Conservation (phyloP, 2,888 invertebrate genomes). For the Phymatocera aterrima region DNA sequence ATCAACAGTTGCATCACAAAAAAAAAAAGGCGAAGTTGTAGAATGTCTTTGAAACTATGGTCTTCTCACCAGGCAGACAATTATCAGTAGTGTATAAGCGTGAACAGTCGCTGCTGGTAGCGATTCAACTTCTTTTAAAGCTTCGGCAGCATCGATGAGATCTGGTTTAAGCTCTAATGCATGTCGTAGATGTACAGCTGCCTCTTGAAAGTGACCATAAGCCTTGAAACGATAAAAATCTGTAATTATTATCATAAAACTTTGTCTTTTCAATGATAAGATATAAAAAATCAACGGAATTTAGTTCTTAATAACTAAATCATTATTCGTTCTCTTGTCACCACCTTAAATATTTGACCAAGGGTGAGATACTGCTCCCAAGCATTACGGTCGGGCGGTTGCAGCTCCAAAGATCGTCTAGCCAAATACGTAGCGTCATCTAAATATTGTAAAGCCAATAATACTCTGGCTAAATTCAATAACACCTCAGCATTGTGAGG, state of each 20-base stretch:
- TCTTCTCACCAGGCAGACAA: constrained; percentile 86
- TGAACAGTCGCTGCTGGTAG: constrained; percentile 89
- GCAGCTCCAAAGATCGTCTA: constrained; percentile 88
- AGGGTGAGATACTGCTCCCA: constrained; percentile 95
- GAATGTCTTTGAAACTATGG: neutral
- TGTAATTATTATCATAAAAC: neutral
- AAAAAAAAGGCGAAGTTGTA: neutral
- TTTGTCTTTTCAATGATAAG: neutral
- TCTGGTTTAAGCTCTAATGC: constrained; percentile 90
- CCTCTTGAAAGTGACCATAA: constrained; percentile 93
- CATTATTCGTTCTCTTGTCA: neutral
- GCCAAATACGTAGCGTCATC: constrained; percentile 94
- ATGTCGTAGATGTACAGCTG: constrained; percentile 88
- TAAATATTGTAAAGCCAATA: constrained; percentile 91
- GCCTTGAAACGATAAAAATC: constrained; percentile 74
- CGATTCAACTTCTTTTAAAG: constrained; percentile 89
- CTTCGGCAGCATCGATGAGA: constrained; percentile 87
- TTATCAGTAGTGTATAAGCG: constrained; percentile 91
- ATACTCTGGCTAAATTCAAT: constrained; percentile 88
- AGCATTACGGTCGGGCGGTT: constrained; percentile 89
- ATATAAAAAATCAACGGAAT: neutral
- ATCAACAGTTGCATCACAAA: constrained; percentile 21
- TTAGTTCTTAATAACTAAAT: neutral
- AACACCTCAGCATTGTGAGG: constrained; percentile 92
- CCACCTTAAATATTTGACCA: constrained; percentile 90